Evolutionary conservation across 2,113 vertebrate genomes (phyloP).

Genomic region (Sinocyclocheilus maitianheensis): DNA sequence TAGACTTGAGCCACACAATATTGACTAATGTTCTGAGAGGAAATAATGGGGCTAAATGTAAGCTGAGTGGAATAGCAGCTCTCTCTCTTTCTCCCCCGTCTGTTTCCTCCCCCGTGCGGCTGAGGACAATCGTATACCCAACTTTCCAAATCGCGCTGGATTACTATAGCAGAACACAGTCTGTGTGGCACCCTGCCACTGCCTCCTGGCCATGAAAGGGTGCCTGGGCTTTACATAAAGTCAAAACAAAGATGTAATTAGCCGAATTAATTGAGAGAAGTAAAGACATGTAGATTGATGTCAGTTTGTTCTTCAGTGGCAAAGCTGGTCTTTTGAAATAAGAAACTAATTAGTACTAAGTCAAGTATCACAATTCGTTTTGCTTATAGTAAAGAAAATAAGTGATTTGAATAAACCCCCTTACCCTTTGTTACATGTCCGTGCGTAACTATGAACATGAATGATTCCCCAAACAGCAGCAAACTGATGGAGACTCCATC

Average conservation of each 20-base stretch:
- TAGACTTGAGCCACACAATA: neutral
- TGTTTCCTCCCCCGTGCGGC: neutral
- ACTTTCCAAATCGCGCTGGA: constrained; percentile 1
- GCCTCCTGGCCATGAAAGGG: neutral
- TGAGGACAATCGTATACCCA: neutral
- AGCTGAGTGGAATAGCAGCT: neutral
- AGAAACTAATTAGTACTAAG: neutral
- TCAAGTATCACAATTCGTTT: neutral
- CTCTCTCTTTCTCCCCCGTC: neutral
- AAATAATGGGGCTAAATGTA: neutral
- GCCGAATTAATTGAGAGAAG: neutral
- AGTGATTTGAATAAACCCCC: neutral
- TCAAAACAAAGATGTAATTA: constrained; percentile 12
- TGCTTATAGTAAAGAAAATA: neutral
- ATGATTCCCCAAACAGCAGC: neutral
- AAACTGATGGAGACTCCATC: neutral
- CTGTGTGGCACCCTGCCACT: constrained; percentile 3
- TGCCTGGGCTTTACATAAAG: neutral
- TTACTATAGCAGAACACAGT: neutral
- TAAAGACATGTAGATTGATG: neutral
- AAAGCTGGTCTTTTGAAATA: neutral
- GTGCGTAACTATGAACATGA: neutral
- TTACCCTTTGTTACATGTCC: neutral
- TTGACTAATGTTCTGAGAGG: constrained; percentile 12
- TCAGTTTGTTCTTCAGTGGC: neutral